Base-by-base conservation (phyloP, 2,888 invertebrate genomes). In the Junonia oenone region DNA sequence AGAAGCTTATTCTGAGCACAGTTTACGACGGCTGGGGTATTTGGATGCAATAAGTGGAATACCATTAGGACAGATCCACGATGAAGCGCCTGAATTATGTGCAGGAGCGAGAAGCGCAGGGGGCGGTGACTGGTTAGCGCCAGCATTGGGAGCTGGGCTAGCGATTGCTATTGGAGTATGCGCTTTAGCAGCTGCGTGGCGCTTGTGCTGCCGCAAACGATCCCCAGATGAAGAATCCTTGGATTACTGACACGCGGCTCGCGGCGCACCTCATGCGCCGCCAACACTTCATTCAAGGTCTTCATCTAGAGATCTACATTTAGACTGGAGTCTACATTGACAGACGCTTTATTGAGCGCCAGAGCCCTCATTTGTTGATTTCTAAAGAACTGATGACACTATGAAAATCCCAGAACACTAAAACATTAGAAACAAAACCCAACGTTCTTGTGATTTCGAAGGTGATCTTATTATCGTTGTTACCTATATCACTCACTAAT, bases 1-100 rank as follows among this genome's bases (percentile, higher is more conserved):
- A 63, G 91, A 91, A 65, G 88, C 90, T 26, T 84, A 92, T 75
- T 84, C 93, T 55, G 86, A 93, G 68, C 92, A 93, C 66, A 93
- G 92, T 73, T 81, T 93, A 57, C 87, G 92, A 45, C 90, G 92
- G 48, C 76, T 93, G 50, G 93, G 92, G 2, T 92, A 92, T 64
- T 82, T 91, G 52, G 91, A 91, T 65, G 85, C 80, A 58, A 71
- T 85, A 59, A 81, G 69, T 59, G 89, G 79, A 55, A 78, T 83
- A 52, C 81, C 83, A 15, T 74, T 89, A 46, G 89, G 90, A 2
- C 91, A 92, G 58, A 78, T 94, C 46, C 93, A 95, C 66, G 96
- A 96, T 75, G 96, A 96, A 75, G 93, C 96, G 0, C 91, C 94
- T 0, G 95, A 95, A 69, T 88, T 95, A 11, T 96, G 96, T 72